Conservation (phyloP, 2,888 invertebrate genomes). For the Rhingia campestris region DNA sequence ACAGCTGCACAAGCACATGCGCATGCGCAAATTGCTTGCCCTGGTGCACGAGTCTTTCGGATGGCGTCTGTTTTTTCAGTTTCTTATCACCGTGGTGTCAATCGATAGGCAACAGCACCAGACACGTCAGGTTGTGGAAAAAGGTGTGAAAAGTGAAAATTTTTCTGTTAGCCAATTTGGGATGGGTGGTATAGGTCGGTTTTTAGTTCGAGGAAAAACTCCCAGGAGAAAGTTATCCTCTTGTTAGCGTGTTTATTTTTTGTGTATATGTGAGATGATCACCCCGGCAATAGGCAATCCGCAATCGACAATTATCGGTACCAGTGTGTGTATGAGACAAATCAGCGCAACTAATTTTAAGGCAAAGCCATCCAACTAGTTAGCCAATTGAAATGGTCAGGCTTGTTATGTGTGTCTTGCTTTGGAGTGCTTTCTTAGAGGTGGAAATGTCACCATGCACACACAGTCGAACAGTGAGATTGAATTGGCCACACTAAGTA, state of each 20-base stretch:
- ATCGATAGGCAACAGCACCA: conserved; percentile 33
- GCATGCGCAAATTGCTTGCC: conserved; percentile 36
- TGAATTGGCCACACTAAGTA: conserved; percentile 53
- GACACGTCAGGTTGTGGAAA: conserved; percentile 36
- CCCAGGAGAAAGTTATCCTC: conserved; percentile 63
- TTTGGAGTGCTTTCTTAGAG: conserved; percentile 15
- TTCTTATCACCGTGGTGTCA: conserved; percentile 42
- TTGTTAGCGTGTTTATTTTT: conserved; percentile 3
- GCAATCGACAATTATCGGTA: too few species aligned
- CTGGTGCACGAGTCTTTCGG: conserved; percentile 8
- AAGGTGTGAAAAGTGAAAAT: conserved; percentile 54
- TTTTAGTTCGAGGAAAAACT: conserved; percentile 33
- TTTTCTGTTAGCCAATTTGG: conserved; percentile 37
- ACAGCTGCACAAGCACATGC: background rate
- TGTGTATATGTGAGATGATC: background rate
- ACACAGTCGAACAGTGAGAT: conserved; percentile 20
- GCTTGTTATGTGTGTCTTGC: conserved; percentile 10
- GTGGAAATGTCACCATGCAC: conserved; percentile 63
- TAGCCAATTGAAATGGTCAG: conserved; percentile 60
- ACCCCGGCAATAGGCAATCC: background rate
- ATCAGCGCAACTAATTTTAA: conserved; percentile 42
- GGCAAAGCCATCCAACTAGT: conserved; percentile 59
- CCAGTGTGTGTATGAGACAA: conserved; percentile 6
- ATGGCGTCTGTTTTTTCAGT: conserved; percentile 5
- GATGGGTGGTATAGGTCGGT: conserved; percentile 37